These are phyloP conservation scores for Cepphus grylle DNA, from an alignment of 2,113 vertebrate species.

Conservation along the genomic window DNA sequence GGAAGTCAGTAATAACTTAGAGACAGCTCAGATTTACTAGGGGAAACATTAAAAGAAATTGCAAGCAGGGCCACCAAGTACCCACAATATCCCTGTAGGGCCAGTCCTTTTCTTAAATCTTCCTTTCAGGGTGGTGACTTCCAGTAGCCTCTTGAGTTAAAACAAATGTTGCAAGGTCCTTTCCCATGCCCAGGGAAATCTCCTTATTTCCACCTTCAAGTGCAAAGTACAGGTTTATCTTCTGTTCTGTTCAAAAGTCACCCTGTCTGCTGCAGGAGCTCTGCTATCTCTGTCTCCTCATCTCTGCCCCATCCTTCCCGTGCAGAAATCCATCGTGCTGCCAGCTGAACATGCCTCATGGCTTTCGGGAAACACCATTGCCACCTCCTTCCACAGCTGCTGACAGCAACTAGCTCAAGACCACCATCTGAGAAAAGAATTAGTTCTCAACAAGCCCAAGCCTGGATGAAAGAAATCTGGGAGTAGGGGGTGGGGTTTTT, in stretches of 20 bases:
- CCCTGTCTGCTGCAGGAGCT: neutral
- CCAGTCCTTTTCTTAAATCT: neutral
- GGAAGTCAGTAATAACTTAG: neutral
- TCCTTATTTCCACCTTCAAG: neutral
- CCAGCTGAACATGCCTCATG: neutral
- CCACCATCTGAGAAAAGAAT: neutral
- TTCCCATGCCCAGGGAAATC: neutral
- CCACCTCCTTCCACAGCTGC: neutral
- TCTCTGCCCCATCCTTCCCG: neutral
- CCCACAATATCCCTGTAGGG: neutral
- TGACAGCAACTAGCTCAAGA: neutral
- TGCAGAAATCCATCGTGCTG: neutral
- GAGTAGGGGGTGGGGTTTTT: accelerated
- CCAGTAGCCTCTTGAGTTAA: neutral
- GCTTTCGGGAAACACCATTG: neutral
- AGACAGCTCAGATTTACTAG: neutral
- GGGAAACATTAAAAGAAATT: neutral
- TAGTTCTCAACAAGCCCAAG: neutral
- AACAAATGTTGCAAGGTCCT: neutral
- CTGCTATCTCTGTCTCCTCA: neutral
- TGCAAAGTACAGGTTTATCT: neutral
- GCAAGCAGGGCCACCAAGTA: neutral
- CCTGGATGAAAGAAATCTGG: neutral
- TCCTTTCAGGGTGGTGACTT: neutral
- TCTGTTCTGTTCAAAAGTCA: neutral